A percentile compares a stretch with the other conserved stretches of the same genome.
phyloP scores from a whole-genome alignment of 53 echinoderm and acorn worm species.

The Apostichopus leukothele region DNA sequence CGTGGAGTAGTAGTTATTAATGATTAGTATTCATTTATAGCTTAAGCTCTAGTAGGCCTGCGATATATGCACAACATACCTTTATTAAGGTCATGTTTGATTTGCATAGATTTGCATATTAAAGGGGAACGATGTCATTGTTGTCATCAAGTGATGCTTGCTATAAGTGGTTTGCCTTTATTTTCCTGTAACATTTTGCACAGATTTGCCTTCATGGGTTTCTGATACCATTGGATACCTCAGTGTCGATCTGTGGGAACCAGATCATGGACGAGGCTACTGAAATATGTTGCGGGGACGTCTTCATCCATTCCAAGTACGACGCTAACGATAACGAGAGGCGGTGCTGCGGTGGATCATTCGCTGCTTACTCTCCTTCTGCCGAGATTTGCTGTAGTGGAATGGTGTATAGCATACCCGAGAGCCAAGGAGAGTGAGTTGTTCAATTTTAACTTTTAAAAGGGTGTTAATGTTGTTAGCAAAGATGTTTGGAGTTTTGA shows the following conservation, averaged over 20 bases:
- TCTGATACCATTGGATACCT: slow-evolving; percentile 26
- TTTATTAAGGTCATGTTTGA: too few species aligned
- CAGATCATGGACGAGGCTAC: slow-evolving; percentile 53
- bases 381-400: slow-evolving; percentile 68
- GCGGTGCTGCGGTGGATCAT: slow-evolving; percentile 66
- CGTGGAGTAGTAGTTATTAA: too few species aligned
- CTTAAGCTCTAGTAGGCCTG: too few species aligned
- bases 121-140: too few species aligned
- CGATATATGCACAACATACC: too few species aligned
- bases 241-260: slow-evolving; percentile 57
- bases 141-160: too few species aligned
- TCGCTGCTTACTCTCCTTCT: slow-evolving; percentile 57
- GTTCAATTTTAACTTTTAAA: not conserved
- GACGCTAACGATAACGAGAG: slow-evolving; percentile 59
- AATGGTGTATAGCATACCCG: slow-evolving; percentile 64
- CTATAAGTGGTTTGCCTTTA: too few species aligned
- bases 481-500: too few species aligned
- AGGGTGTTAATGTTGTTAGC: too few species aligned
- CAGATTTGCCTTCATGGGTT: slow-evolving; percentile 67
- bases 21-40: too few species aligned
- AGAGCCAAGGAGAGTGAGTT: slow-evolving; percentile 20
- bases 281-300: slow-evolving; percentile 66
- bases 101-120: too few species aligned
- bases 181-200: not conserved
- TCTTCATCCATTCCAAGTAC: slow-evolving; percentile 39